Evolutionary conservation across 2,888 invertebrate genomes (phyloP), one percentile per base, ranked within the genome.

Genomic region (Orchesella flavescens): DNA sequence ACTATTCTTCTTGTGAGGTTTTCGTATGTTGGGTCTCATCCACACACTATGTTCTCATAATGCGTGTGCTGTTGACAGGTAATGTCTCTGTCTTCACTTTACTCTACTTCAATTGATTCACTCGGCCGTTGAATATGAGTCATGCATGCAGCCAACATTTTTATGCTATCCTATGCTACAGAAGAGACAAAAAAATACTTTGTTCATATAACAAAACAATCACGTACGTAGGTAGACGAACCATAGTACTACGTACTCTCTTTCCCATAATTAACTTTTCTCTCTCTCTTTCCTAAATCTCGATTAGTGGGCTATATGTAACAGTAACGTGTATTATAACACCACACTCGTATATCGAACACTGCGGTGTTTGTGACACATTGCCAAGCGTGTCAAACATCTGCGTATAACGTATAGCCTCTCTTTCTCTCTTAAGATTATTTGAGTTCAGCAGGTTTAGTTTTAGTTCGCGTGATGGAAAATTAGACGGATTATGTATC

Each of bases 101-200:
- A 10, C 61, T 66, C 57, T 46, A 46, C 55, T 17, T 71, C 23
- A 17, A 65, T 61, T 69, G 59, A 78, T 49, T 55, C 69, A 49
- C 61, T 78, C 61, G 23, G 43, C 63, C 73, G 72, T 73, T 72
- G 21, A 17, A 12, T 66, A 57, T 79, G 78, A 79, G 71, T 79
- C 78, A 79, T 72, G n/a, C 21, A 21, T 71, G 24, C 49, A 72
- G 43, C 5, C 21, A 46, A 19, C 17, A 15, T 63, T 9, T n/a
- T 34, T 34, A 34, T 4, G 7, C 34, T 34, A 7, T 34, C 3
- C 34, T 34, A 34, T 34, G 34, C 34, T 34, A 34, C 34, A 34
- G 34, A 34, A 2, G n/a, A n/a, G n/a, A n/a, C n/a, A n/a, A 34
- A 34, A 34, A 34, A 34, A 34, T 34, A 34, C 34, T 34, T 4